These are phyloP conservation scores for Antechinus stuartii DNA, from an alignment of 2,113 vertebrate genomes.

Conservation along the genomic window DNA sequence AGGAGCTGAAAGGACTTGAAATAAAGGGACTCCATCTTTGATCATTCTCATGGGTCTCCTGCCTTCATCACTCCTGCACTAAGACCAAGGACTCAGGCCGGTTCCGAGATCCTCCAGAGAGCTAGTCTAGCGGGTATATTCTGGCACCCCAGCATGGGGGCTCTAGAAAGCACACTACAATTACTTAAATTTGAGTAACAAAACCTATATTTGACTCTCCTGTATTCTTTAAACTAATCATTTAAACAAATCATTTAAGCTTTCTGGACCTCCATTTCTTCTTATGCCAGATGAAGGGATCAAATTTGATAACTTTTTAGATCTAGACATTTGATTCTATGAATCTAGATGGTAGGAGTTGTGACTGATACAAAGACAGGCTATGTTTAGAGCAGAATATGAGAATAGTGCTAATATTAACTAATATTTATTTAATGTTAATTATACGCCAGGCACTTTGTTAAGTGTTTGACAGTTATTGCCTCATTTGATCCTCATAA, in stretches of 20 bases:
- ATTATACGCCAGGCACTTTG: neutral
- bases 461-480: neutral
- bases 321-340: too few relatives aligned
- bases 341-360: too few relatives aligned
- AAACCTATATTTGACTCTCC: neutral
- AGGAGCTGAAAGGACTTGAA: too few relatives aligned
- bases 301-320: too few relatives aligned
- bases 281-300: neutral
- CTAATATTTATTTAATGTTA: neutral
- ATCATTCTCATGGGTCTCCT: too few relatives aligned
- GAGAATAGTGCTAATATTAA: neutral
- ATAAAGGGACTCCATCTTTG: too few relatives aligned
- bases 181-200: neutral
- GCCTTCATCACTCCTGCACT: too few relatives aligned
- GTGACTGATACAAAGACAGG: neutral
- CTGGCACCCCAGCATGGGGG: too few relatives aligned
- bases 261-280: neutral
- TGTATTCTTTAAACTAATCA: neutral
- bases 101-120: too few relatives aligned
- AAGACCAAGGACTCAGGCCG: too few relatives aligned
- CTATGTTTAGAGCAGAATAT: neutral
- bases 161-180: too few relatives aligned
- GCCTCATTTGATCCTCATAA: neutral
- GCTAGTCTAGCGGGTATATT: too few relatives aligned
- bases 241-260: neutral